phyloP scores from a whole-genome alignment of 2,113 vertebrate species.

The Capricornis sumatraensis region DNA sequence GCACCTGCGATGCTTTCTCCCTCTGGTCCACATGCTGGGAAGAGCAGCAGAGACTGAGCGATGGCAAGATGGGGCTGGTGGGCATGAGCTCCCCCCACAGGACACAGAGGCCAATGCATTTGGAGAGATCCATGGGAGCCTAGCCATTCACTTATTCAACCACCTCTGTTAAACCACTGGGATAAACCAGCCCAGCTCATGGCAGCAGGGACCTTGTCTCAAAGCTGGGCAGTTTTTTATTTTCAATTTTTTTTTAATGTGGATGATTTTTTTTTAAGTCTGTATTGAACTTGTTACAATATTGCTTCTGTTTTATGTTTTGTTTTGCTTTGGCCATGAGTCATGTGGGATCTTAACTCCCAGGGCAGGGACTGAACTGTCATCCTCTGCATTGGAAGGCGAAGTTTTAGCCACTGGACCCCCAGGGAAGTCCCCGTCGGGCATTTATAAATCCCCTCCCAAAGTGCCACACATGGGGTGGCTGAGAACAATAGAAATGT shows the following conservation, averaged over 20 bases:
- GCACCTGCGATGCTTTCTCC: rapidly evolving
- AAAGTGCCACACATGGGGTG: background rate
- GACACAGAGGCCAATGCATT: background rate
- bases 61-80: rapidly evolving
- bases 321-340: background rate
- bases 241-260: background rate
- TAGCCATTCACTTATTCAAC: no score
- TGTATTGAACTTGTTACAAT: background rate
- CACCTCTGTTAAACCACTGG: background rate
- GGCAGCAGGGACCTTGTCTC: rapidly evolving
- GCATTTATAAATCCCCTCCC: background rate
- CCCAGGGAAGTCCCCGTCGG: rapidly evolving
- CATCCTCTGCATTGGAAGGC: background rate
- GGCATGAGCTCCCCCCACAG: rapidly evolving
- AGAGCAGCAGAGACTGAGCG: background rate
- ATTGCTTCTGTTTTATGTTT: background rate
- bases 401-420: background rate
- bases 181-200: no score
- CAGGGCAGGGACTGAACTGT: background rate
- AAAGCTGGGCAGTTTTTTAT: background rate
- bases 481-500: background rate
- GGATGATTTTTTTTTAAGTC: background rate
- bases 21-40: rapidly evolving
- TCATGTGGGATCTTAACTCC: background rate
- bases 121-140: rapidly evolving